Evolutionary conservation across 2,888 invertebrate species (phyloP).

Genomic region (Melinaea menophilus): DNA sequence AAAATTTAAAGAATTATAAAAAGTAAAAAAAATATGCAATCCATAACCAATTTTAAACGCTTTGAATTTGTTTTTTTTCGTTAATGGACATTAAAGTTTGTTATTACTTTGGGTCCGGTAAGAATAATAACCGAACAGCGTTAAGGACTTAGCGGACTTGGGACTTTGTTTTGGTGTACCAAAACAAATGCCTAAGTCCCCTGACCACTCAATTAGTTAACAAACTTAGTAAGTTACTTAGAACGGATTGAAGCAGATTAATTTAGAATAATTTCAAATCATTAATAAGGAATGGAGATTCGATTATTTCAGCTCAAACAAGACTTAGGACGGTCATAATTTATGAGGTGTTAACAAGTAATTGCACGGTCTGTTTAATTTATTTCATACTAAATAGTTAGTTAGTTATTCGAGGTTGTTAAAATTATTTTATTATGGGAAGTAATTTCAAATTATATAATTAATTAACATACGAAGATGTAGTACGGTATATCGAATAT

Average conservation of each 20-base stretch:
- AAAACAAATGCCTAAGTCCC: conserved; percentile 4
- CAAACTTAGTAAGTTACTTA: conserved; percentile 35
- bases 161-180: not conserved
- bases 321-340: conserved; percentile 47
- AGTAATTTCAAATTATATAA: not conserved
- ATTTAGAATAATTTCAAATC: conserved; percentile 48
- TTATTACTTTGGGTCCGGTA: no score
- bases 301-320: conserved; percentile 39
- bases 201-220: conserved; percentile 38
- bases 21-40: no score
- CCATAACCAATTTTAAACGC: no score
- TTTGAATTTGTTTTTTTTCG: no score
- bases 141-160: no score
- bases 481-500: no score
- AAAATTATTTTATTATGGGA: not conserved
- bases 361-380: conserved; percentile 27
- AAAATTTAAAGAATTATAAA: no score
- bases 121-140: no score
- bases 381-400: conserved; percentile 16
- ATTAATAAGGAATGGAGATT: conserved; percentile 50
- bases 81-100: no score
- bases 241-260: conserved; percentile 59
- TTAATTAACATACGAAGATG: no score
- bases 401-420: not conserved
- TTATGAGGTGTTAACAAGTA: conserved; percentile 49